These are phyloP conservation scores for Erpobdella octoculata DNA, from an alignment of 2,888 invertebrate genomes.

Conservation along the genomic window DNA sequence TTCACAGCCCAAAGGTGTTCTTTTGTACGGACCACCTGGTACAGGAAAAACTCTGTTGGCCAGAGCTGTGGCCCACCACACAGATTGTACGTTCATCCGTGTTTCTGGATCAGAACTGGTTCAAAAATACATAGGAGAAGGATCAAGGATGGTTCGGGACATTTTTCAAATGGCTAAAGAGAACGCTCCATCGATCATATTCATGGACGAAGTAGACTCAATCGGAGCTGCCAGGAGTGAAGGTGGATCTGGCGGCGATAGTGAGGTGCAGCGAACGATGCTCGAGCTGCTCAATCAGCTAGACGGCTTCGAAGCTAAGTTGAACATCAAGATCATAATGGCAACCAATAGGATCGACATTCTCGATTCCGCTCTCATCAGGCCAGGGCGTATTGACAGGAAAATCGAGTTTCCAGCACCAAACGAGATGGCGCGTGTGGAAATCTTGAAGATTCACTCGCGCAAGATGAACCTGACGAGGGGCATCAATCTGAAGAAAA, in stretches of 20 bases:
- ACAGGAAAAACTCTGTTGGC: constrained; percentile 94
- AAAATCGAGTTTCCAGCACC: too few relatives aligned
- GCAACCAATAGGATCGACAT: constrained; percentile 99
- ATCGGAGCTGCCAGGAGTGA: constrained; percentile 97
- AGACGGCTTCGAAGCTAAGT: constrained; percentile 98
- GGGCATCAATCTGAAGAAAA: constrained; percentile 93
- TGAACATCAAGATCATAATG: constrained; percentile 96
- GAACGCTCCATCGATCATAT: constrained; percentile 97
- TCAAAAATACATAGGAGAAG: constrained; percentile 98
- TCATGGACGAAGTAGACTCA: constrained; percentile 99
- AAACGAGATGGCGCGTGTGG: constrained; percentile 82
- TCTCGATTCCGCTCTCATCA: constrained; percentile 85
- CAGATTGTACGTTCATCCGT: constrained; percentile 96
- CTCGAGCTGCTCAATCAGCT: constrained; percentile 92
- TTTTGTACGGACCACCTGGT: constrained; percentile 79
- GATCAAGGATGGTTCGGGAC: constrained; percentile 96
- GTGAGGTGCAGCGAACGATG: constrained; percentile 98
- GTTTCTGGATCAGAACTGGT: constrained; percentile 97
- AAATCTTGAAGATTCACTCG: constrained; percentile 96
- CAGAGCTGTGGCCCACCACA: constrained; percentile 96
- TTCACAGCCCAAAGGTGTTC: constrained; percentile 87
- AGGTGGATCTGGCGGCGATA: constrained; percentile 87
- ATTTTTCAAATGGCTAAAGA: constrained; percentile 99
- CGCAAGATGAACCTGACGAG: constrained; percentile 98
- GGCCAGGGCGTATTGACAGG: constrained; percentile 96